Evolutionary conservation across 1,140 invertebrate genomes (phyloP), one percentile per base, ranked within the genome.

Genomic region (Antheraea pernyi): DNA sequence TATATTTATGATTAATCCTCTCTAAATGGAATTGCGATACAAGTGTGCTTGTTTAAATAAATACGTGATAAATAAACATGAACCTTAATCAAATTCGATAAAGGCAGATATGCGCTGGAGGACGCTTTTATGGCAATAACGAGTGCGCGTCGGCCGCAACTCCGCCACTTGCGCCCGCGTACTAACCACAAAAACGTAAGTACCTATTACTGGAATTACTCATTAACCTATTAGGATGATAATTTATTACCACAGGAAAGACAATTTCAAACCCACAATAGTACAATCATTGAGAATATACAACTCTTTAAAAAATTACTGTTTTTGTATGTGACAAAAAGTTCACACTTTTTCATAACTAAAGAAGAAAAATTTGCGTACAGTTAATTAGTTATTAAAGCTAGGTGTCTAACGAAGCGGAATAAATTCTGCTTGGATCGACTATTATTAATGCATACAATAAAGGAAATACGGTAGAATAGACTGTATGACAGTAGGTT

Each of bases 171-270:
- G 75, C 65, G 69, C 71, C 30, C 62, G 65, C 72, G 58, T n/a
- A 53, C 46, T n/a, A n/a, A 53, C 46, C 67, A 72, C 75, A 88
- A 91, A 90, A 91, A 89, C 79, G 66, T 59, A 85, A 80, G 80
- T 82, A 42, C 39, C 39, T 42, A 91, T 91, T 85, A 81, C 71
- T 81, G 82, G 86, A 86, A 89, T 88, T 83, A 89, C 86, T 89
- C 90, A 89, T 90, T 90, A 86, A 89, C 84, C 90, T 90, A 91
- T 92, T 90, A 91, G 85, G 85, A 90, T 92, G 88, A 85, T 91
- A 91, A 90, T 92, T 89, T 90, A 92, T 90, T 84, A 82, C 79
- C 77, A 73, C 75, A 73, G 74, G 75, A 69, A 79, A 81, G 78
- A 83, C 83, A 84, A 89, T 91, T 91, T 85, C 82, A 81, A 82